Evolutionary conservation across 2,888 invertebrate genomes (phyloP), one percentile per base, ranked within the genome.

Genomic region (Plagiodera versicolora): DNA sequence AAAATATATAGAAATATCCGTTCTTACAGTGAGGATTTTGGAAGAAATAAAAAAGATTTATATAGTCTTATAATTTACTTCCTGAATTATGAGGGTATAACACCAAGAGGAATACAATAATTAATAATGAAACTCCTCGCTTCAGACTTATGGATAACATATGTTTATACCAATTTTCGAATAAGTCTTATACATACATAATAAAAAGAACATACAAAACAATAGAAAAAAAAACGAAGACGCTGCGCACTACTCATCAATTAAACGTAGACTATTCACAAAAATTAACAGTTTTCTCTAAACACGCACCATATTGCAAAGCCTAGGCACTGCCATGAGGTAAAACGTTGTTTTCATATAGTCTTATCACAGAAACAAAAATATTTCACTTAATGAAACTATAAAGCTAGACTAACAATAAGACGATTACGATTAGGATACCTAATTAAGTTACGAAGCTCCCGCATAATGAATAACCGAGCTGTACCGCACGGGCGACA

Each of bases 401-500:
- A 60, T 64, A 60, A 68, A 65, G 68, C 67, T 64, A 53, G 54
- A 54, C 55, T 49, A 65, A 59, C 24, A 56, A 46, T 63, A 63
- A 63, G 64, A 66, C 58, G 58, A 64, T 56, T 58, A 54, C 50
- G 57, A 17, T 19, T 6, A 46, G 46, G 32, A 39, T 39, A 39
- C 3, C 14, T 1, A 14, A 39, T 14, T 47, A 62, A 59, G 62
- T 77, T 87, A 81, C 78, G 84, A 82, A 73, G 91, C 88, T 68
- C 89, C 87, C 16, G 94, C 94, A 76, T 92, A 94, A 70, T 92
- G 92, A 76, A 94, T 94, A 51, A 94, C 94, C 2, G 94, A 92
- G 76, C 84, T 89, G 77, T 80, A 79, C 51, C 81, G 73, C 60
- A 80, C 80, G 19, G 79, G 77, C 14, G 78, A 75, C 76, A 74